Conservation (phyloP, 2,888 invertebrate genomes). For the Uloborus plumipes region DNA sequence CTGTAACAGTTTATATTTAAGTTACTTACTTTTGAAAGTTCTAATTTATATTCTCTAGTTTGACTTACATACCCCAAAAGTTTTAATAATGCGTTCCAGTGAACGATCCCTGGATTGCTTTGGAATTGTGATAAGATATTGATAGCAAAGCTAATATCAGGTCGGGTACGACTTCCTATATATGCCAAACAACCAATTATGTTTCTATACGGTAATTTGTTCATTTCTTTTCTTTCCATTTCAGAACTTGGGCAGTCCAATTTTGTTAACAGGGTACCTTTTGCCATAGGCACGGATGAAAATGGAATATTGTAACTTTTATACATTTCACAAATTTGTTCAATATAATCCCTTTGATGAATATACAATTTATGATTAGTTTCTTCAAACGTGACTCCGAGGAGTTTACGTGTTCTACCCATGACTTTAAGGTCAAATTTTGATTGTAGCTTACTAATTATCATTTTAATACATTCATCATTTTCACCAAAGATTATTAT, state of each 20-base stretch:
- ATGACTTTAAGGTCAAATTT: too few relatives aligned
- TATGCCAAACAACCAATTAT: background rate
- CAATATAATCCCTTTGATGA: background rate
- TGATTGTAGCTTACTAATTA: too few relatives aligned
- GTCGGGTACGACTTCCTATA: background rate
- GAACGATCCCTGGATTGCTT: slow-evolving; percentile 8
- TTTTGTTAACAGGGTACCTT: background rate
- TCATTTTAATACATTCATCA: too few relatives aligned
- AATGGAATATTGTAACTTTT: background rate
- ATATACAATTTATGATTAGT: too few relatives aligned
- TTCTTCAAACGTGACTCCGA: too few relatives aligned
- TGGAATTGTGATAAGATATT: slow-evolving; percentile 24
- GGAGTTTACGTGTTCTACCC: too few relatives aligned
- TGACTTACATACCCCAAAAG: slow-evolving; percentile 5
- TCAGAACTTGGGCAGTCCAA: background rate
- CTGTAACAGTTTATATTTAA: background rate
- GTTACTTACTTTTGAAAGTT: background rate
- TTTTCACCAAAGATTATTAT: too few relatives aligned
- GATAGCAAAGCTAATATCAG: slow-evolving; percentile 7
- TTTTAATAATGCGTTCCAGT: slow-evolving; percentile 19
- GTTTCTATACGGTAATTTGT: background rate
- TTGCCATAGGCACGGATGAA: background rate
- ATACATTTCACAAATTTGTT: background rate
- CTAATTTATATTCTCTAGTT: background rate
- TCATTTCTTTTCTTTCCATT: slow-evolving; percentile 1